Evolutionary conservation across 2,113 vertebrate genomes (phyloP).

Genomic region (Thamnophis sirtalis): DNA sequence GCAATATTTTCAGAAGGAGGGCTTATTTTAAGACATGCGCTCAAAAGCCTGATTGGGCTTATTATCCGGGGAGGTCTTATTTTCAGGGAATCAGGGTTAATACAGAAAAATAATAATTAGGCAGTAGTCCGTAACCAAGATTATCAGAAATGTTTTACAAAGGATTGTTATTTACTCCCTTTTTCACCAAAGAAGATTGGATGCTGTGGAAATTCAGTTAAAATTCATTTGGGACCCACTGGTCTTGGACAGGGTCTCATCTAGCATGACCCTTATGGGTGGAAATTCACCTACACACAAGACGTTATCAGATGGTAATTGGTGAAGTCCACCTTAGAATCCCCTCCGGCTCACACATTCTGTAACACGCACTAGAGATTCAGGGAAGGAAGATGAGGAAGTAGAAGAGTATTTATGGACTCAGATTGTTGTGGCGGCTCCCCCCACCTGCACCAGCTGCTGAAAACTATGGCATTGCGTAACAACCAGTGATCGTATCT

Average conservation of each 20-base stretch:
- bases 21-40: too few species aligned
- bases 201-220: neutral
- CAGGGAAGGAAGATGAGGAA: neutral
- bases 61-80: too few species aligned
- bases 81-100: too few species aligned
- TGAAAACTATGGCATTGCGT: neutral
- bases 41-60: too few species aligned
- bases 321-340: neutral
- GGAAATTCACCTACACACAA: neutral
- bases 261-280: neutral
- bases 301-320: neutral
- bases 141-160: neutral
- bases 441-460: conserved; percentile 2
- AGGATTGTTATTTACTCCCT: neutral
- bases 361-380: neutral
- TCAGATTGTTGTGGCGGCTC: neutral
- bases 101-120: neutral
- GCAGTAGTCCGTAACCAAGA: neutral
- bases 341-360: neutral
- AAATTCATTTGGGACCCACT: neutral
- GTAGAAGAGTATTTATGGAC: conserved; percentile 4
- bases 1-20: too few species aligned
- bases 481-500: neutral
- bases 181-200: neutral
- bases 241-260: neutral